Evolutionary conservation across 2,113 vertebrate genomes (phyloP), one percentile per base, ranked within the genome.

Genomic region (Tapirus terrestris): DNA sequence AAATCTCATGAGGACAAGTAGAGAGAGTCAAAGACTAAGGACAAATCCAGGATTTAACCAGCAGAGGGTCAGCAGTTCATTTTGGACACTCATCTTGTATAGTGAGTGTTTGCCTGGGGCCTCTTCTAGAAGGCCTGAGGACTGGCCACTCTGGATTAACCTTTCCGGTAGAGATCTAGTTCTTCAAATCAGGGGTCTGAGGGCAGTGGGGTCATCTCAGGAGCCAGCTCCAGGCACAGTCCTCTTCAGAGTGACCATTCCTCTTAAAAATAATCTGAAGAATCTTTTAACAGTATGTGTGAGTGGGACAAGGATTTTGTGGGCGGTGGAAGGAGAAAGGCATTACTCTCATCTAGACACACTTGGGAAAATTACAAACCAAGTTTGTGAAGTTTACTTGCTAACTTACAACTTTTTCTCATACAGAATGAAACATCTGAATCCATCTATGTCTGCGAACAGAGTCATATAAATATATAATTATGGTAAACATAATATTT

Each of bases 21-120:
- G 48, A 48, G 14, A 80, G 27, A 86, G 21, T 6, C 20, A 39
- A 70, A 68, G 29, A 29, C 39, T 51, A 60, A 61, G 18, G 72
- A 39, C 11, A 67, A 23, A 31, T 21, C 31, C 23, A 58, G 56
- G 13, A 36, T 45, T 36, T 58, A 2, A 21, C n/a, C 48, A 75
- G 48, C 6, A 36, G 21, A 79, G 65, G 16, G 33, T 31, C 11
- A 90, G 2, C 1, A 60, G 48, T n/a, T 43, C 48, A 43, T 45
- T 58, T 0, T 29, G 39, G 17, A 36, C 3, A 36, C 6, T 27
- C 16, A 2, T 51, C 29, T 58, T 4, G 1, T 0, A 20, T 27
- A 11, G 20, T 7, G 6, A 1, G 14, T 33, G 5, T 33, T 93
- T 33, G 25, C 48, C 1, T 25, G 31, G 3, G 7, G 6, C 18